Conservation (phyloP, 1,140 invertebrate species). For the Drosophila novamexicana region DNA sequence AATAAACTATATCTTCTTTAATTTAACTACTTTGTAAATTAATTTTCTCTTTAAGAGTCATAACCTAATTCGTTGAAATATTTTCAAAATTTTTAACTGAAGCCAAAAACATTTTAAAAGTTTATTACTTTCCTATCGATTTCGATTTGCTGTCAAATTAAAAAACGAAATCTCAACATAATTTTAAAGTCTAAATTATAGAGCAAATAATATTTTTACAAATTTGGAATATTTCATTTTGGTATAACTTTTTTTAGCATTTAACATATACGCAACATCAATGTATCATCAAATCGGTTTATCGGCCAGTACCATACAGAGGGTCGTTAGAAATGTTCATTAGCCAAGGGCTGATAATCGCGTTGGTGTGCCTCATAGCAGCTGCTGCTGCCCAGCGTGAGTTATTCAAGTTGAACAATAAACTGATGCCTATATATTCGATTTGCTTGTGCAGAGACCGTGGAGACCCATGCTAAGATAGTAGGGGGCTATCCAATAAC, state of each 20-base stretch:
- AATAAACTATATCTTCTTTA: too few species aligned
- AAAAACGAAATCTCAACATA: background rate
- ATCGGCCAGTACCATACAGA: background rate
- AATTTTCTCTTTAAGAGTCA: too few species aligned
- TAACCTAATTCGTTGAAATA: too few species aligned
- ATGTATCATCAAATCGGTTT: constrained; percentile 1
- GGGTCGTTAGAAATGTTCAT: constrained; percentile 10
- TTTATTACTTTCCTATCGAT: background rate
- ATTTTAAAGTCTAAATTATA: background rate
- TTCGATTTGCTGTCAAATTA: constrained; percentile 6
- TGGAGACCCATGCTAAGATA: constrained; percentile 41
- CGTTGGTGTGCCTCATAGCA: background rate
- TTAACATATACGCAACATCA: constrained; percentile 1
- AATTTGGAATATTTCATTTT: background rate
- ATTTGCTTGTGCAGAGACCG: background rate
- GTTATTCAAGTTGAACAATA: too few species aligned
- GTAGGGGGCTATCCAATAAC: constrained; percentile 55
- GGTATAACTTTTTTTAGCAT: background rate
- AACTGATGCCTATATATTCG: background rate
- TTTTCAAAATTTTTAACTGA: too few species aligned
- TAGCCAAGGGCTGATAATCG: background rate
- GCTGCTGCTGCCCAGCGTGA: background rate
- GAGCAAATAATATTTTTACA: background rate
- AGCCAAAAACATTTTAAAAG: too few species aligned
- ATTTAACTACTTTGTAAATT: too few species aligned